Evolutionary conservation across 92 coral and sea anemone species (phyloP).

Genomic region (Diadumene lineata): DNA sequence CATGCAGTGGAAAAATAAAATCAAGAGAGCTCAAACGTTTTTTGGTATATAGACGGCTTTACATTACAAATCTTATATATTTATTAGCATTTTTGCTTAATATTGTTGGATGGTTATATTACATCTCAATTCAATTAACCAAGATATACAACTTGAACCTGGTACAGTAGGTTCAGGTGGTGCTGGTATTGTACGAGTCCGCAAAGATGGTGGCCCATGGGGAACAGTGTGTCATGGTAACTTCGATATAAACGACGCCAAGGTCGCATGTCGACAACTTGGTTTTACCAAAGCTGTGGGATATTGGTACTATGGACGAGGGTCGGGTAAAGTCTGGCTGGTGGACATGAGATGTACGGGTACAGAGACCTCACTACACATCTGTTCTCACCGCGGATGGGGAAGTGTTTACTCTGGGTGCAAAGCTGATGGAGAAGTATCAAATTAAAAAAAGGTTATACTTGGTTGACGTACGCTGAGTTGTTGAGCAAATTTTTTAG

Average conservation of each 20-base stretch:
- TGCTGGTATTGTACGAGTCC: neutral
- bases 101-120: too few relatives aligned
- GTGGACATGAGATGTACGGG: neutral
- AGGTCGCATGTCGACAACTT: slow-evolving; percentile 1
- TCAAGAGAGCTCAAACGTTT: too few relatives aligned
- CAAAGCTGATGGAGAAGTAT: neutral
- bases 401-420: neutral
- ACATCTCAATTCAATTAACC: neutral
- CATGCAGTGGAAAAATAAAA: too few relatives aligned
- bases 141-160: neutral
- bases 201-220: neutral
- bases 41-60: too few relatives aligned
- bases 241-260: neutral
- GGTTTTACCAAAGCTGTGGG: neutral
- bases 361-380: neutral
- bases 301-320: neutral
- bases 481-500: too few relatives aligned
- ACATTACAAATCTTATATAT: neutral
- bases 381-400: slow-evolving; percentile 4
- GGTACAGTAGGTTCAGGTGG: neutral
- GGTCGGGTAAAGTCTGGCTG: neutral
- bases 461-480: too few relatives aligned
- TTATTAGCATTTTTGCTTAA: neutral
- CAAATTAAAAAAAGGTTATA: too few relatives aligned
- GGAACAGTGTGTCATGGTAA: slow-evolving; percentile 16